Percentiles rank a stretch among this genome's conserved stretches.
These are phyloP conservation scores for Enteromius fasciolatus DNA, from an alignment of 2,797 vertebrate species.

Conservation along the genomic window DNA sequence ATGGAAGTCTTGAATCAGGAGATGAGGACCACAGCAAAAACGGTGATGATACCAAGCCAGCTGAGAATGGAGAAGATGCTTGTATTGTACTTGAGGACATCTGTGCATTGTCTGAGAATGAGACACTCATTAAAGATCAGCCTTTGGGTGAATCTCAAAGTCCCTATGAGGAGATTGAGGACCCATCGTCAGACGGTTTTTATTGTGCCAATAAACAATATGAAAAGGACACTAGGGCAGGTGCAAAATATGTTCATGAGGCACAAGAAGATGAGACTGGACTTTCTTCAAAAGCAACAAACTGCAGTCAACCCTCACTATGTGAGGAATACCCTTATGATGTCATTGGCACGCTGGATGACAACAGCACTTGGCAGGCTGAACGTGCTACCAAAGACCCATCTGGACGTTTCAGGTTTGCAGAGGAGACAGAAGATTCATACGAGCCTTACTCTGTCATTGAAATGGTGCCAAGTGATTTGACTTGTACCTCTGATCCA, in stretches of 20 bases:
- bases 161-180: slow-evolving; percentile 56
- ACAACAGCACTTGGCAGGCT: slow-evolving; percentile 79
- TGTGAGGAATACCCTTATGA: slow-evolving; percentile 78
- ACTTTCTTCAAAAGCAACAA: slow-evolving; percentile 68
- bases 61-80: slow-evolving; percentile 52
- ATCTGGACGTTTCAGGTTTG: slow-evolving; percentile 78
- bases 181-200: slow-evolving; percentile 51
- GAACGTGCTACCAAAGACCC: slow-evolving; percentile 79
- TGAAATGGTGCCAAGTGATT: slow-evolving; percentile 70
- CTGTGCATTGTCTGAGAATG: slow-evolving; percentile 58
- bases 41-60: slow-evolving; percentile 59
- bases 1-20: slow-evolving; percentile 61
- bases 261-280: slow-evolving; percentile 50
- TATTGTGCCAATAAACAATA: slow-evolving; percentile 45
- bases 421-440: slow-evolving; percentile 76
- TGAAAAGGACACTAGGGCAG: slow-evolving; percentile 56
- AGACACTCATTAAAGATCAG: slow-evolving; percentile 57
- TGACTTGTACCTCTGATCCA: slow-evolving; percentile 70
- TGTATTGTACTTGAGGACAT: slow-evolving; percentile 44
- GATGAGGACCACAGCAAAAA: slow-evolving; percentile 70
- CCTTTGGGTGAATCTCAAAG: slow-evolving; percentile 54
- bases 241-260: slow-evolving; percentile 55
- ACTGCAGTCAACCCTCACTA: slow-evolving; percentile 70
- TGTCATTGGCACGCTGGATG: slow-evolving; percentile 76
- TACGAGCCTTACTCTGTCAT: slow-evolving; percentile 82